A percentile compares a stretch with the other conserved stretches of the same genome.
Conservation (phyloP, 2,888 invertebrate genomes). For the Siphlonurus alternatus region DNA sequence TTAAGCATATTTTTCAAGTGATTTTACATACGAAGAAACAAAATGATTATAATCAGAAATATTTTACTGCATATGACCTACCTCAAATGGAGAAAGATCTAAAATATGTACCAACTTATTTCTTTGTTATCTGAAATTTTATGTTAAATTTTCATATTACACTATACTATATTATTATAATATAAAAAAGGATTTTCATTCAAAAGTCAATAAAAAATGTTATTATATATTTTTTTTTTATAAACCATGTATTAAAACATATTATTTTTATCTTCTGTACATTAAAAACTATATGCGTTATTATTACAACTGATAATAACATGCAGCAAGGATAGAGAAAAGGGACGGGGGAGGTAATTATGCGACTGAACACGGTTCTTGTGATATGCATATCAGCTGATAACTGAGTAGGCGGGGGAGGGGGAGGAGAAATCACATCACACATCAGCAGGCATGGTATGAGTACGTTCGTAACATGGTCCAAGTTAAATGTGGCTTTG, state of each 20-base stretch:
- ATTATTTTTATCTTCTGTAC: conserved; percentile 13
- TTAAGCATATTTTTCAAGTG: too few relatives aligned
- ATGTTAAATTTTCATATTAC: too few relatives aligned
- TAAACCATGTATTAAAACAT: conserved; percentile 17
- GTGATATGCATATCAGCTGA: background rate
- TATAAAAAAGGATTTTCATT: background rate
- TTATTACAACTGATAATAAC: background rate
- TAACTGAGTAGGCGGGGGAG: background rate
- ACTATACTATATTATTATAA: background rate
- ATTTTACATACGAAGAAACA: too few relatives aligned
- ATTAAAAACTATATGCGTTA: conserved; percentile 13
- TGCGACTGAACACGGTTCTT: background rate
- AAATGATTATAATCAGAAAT: too few relatives aligned
- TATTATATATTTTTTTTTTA: conserved; percentile 11
- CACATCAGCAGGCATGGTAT: too few relatives aligned
- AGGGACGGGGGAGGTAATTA: background rate
- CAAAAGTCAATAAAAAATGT: background rate
- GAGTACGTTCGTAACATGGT: background rate
- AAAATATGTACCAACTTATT: too few relatives aligned
- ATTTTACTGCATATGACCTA: too few relatives aligned
- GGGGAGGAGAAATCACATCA: background rate
- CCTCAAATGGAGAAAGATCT: too few relatives aligned
- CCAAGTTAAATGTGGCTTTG: background rate
- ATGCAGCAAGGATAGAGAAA: background rate
- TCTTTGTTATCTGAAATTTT: too few relatives aligned